These are phyloP conservation scores for Drosophila neonasuta DNA, from an alignment of 2,888 invertebrate genomes.

Conservation along the genomic window DNA sequence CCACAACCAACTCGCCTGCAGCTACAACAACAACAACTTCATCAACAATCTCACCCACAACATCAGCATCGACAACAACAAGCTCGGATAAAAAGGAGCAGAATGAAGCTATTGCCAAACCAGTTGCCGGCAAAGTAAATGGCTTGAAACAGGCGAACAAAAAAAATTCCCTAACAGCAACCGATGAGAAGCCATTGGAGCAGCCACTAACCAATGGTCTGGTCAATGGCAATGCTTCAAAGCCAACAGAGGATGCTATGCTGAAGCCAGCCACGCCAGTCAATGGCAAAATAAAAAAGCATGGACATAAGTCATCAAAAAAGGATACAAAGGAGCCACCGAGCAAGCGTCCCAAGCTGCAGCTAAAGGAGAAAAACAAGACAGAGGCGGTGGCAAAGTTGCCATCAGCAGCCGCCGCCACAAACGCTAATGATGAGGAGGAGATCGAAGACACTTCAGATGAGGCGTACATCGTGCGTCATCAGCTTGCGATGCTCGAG, in stretches of 20 bases:
- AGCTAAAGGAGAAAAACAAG: constrained; percentile 14
- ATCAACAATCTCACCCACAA: constrained; percentile 9
- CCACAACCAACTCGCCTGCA: background rate
- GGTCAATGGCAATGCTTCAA: constrained; percentile 49
- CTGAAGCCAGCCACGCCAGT: constrained; percentile 4
- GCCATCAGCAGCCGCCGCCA: background rate
- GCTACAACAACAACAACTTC: background rate
- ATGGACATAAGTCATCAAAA: constrained; percentile 1
- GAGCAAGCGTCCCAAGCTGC: constrained; percentile 55
- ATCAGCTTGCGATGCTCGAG: constrained; percentile 85
- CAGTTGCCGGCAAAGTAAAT: constrained; percentile 34
- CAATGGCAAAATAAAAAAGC: constrained; percentile 56
- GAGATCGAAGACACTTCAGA: constrained; percentile 91
- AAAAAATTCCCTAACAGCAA: constrained; percentile 1
- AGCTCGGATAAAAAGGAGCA: constrained; percentile 9
- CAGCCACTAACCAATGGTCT: constrained; percentile 33
- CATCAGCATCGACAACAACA: constrained; percentile 31
- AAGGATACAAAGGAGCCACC: constrained; percentile 37
- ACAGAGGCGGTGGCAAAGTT: background rate
- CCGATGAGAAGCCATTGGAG: constrained; percentile 4
- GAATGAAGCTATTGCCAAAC: constrained; percentile 11
- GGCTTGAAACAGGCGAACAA: constrained; percentile 25
- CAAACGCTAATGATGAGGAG: background rate
- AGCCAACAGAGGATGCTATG: constrained; percentile 17
- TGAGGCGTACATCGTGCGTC: constrained; percentile 87